A percentile compares a stretch with the other conserved stretches of the same genome.
Conservation (phyloP, 2,797 vertebrate species). For the Amniataba percoides region DNA sequence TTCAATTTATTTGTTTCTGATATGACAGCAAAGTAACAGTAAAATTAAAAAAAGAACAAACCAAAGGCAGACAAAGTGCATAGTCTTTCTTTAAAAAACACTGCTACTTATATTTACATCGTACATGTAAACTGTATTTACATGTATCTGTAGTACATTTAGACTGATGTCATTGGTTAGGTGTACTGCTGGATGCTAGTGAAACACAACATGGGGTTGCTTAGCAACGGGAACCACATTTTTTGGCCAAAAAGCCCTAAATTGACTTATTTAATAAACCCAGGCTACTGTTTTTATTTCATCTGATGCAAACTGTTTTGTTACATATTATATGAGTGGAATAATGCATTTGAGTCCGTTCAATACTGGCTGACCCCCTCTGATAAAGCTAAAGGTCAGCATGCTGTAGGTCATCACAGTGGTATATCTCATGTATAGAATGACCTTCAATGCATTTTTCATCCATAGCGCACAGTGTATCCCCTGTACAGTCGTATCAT, state of each 20-base stretch:
- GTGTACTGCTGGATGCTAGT: background rate
- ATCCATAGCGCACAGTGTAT: background rate
- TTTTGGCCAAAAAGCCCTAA: background rate
- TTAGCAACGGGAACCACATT: background rate
- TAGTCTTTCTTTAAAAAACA: background rate
- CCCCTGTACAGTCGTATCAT: background rate
- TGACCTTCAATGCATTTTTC: background rate
- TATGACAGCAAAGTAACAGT: background rate
- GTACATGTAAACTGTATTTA: background rate
- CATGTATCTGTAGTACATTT: background rate
- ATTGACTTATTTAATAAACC: background rate
- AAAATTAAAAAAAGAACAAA: background rate
- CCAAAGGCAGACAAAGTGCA: too few relatives aligned
- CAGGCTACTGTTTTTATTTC: background rate
- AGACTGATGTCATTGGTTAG: background rate
- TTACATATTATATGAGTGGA: background rate
- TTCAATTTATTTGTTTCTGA: background rate
- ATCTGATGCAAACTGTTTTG: background rate
- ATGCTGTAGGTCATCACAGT: background rate
- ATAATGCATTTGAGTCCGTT: background rate
- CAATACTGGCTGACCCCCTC: background rate
- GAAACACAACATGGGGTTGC: background rate
- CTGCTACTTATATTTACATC: background rate
- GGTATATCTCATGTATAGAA: background rate
- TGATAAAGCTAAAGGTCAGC: slow-evolving; percentile 3